Percentiles rank a stretch among this genome's conserved stretches.
Evolutionary conservation across 2,888 invertebrate species (phyloP).

Genomic region (Sceliomorpha sp.): DNA sequence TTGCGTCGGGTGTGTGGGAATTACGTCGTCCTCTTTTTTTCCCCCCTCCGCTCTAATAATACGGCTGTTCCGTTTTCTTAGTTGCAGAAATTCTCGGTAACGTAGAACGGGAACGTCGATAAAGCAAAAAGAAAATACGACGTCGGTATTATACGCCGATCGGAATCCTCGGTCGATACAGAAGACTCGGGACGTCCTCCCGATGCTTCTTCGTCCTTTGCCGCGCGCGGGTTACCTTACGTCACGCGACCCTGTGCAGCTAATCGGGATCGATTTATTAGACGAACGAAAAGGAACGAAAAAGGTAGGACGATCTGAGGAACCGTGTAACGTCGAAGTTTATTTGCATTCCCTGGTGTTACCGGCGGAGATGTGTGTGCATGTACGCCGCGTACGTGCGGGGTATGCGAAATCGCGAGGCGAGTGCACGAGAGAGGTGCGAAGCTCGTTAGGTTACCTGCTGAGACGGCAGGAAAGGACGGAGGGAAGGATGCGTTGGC

Average conservation of each 20-base stretch:
- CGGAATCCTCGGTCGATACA: too few species aligned
- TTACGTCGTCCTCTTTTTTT: too few species aligned
- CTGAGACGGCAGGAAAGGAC: too few species aligned
- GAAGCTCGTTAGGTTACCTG: conserved; percentile 49
- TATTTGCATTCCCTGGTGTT: conserved; percentile 43
- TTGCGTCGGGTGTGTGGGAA: background rate
- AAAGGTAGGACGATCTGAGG: conserved; percentile 43
- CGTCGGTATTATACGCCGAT: too few species aligned
- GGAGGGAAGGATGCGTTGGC: conserved; percentile 38
- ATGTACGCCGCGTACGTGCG: conserved; percentile 39
- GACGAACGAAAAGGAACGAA: conserved; percentile 18
- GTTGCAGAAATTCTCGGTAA: too few species aligned
- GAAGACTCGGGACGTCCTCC: too few species aligned
- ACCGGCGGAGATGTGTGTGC: conserved; percentile 18
- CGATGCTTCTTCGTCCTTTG: too few species aligned
- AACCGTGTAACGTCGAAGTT: conserved; percentile 44
- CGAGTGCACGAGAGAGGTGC: conserved; percentile 39
- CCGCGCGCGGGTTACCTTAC: background rate
- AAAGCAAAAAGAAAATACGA: too few species aligned
- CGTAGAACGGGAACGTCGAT: too few species aligned
- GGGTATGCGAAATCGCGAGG: conserved; percentile 28
- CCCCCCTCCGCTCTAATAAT: too few species aligned
- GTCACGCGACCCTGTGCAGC: conserved; percentile 24
- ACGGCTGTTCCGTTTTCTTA: too few species aligned
- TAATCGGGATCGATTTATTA: conserved; percentile 43